These are phyloP conservation scores for Spicauda simplicius DNA, from an alignment of 2,888 invertebrate species.

Conservation along the genomic window DNA sequence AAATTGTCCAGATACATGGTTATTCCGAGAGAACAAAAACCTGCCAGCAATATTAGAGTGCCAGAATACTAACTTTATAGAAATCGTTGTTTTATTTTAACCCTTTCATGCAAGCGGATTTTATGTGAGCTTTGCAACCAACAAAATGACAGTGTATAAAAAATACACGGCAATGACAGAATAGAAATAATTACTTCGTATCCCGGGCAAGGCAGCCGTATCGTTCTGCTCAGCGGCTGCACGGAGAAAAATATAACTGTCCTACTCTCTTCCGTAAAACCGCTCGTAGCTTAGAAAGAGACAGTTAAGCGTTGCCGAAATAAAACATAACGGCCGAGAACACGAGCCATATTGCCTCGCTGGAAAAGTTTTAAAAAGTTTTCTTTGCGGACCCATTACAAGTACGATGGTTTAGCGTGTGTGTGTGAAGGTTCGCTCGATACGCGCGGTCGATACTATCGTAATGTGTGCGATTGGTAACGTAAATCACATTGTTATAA, in stretches of 20 bases:
- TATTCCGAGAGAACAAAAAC: conserved; percentile 25
- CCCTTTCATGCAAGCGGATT: conserved; percentile 41
- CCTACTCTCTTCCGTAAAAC: conserved; percentile 54
- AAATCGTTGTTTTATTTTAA: conserved; percentile 37
- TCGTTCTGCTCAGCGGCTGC: conserved; percentile 53
- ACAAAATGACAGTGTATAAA: conserved; percentile 73
- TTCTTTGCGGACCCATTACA: conserved; percentile 85
- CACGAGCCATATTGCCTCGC: conserved; percentile 85
- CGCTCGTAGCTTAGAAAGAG: conserved; percentile 60
- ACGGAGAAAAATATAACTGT: conserved; percentile 59
- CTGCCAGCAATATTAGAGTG: conserved; percentile 33
- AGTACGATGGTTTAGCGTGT: conserved; percentile 69
- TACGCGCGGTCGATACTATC: conserved; percentile 72
- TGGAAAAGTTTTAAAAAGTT: conserved; percentile 86
- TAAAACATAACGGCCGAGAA: conserved; percentile 84
- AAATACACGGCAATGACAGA: conserved; percentile 84
- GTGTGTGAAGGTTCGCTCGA: conserved; percentile 73
- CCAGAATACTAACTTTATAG: conserved; percentile 35
- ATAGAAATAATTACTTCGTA: conserved; percentile 85
- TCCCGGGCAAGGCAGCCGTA: conserved; percentile 80
- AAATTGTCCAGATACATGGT: background rate
- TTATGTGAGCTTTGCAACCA: conserved; percentile 43
- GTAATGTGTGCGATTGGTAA: conserved; percentile 16
- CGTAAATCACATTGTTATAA: background rate
- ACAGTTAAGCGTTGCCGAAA: conserved; percentile 77